Evolutionary conservation across 2,113 vertebrate genomes (phyloP).

Genomic region (Apus apus): DNA sequence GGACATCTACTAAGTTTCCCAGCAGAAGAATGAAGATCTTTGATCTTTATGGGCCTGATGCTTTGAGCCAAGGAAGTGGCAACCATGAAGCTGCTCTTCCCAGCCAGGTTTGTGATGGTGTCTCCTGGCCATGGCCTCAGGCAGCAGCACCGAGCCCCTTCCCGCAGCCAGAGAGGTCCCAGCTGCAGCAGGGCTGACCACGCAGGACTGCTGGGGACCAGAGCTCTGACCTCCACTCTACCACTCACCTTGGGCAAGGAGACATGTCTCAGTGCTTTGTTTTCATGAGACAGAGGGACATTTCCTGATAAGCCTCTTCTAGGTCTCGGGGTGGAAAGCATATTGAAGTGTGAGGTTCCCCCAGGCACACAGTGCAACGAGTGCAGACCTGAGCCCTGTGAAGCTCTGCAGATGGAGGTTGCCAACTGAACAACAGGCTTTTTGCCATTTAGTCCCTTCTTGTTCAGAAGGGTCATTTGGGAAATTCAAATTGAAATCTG

Average conservation of each 20-base stretch:
- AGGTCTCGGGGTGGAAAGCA: not conserved
- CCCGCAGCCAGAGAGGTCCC: fast-evolving
- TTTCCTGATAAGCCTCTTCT: not conserved
- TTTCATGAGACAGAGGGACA: not conserved
- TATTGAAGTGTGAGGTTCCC: not conserved
- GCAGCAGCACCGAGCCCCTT: not conserved
- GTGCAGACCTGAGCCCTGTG: not conserved
- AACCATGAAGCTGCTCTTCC: not conserved
- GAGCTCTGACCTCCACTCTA: not conserved
- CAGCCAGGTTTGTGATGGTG: not conserved
- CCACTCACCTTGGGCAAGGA: not conserved
- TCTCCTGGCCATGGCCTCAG: not conserved
- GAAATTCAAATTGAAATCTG: not conserved
- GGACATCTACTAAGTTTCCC: slow-evolving; percentile 2
- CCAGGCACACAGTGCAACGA: fast-evolving
- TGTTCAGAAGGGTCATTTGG: not conserved
- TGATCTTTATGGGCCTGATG: not conserved
- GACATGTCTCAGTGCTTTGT: not conserved
- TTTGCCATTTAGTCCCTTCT: not conserved
- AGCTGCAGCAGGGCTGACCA: not conserved
- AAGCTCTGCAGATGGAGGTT: not conserved
- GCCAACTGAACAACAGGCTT: not conserved
- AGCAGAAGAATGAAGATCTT: slow-evolving; percentile 32
- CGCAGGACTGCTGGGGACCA: not conserved
- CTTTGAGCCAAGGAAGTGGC: not conserved